These are phyloP conservation scores for Strigamia crassipes DNA, from an alignment of 2,888 invertebrate species.

Conservation along the genomic window DNA sequence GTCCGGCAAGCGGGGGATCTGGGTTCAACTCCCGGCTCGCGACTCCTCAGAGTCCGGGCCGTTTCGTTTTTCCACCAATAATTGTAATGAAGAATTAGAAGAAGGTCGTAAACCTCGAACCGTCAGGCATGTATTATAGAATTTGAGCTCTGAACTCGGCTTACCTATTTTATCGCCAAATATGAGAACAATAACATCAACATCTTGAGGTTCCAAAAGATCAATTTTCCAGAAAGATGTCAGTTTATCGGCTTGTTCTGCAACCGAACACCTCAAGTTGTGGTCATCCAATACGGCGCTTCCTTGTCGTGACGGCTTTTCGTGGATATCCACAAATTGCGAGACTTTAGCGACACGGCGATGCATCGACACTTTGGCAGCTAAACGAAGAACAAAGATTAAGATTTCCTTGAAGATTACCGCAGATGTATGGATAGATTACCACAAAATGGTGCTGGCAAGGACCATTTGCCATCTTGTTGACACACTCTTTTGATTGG, in stretches of 20 bases:
- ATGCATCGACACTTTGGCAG: conserved; percentile 22
- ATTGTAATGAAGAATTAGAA: too few species aligned
- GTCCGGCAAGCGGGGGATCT: too few species aligned
- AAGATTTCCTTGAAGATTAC: too few species aligned
- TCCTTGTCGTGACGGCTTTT: conserved; percentile 1
- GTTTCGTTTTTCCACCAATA: too few species aligned
- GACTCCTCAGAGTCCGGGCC: too few species aligned
- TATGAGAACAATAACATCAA: conserved; percentile 19
- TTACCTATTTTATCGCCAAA: background rate
- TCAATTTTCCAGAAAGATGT: conserved; percentile 27
- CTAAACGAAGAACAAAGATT: background rate
- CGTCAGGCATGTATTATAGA: too few species aligned
- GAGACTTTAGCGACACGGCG: background rate
- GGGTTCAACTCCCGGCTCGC: too few species aligned
- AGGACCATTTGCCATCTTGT: conserved; percentile 13
- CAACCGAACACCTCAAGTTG: conserved; percentile 2
- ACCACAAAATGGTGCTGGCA: background rate
- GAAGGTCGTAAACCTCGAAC: too few species aligned
- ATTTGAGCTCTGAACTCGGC: too few species aligned
- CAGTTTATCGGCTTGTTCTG: background rate
- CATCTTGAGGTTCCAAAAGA: background rate
- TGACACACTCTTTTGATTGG: background rate
- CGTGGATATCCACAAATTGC: background rate
- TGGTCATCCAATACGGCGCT: background rate
- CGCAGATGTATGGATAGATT: too few species aligned